Evolutionary conservation across 2,888 invertebrate species (phyloP).

Genomic region (Acrobasis repandana): DNA sequence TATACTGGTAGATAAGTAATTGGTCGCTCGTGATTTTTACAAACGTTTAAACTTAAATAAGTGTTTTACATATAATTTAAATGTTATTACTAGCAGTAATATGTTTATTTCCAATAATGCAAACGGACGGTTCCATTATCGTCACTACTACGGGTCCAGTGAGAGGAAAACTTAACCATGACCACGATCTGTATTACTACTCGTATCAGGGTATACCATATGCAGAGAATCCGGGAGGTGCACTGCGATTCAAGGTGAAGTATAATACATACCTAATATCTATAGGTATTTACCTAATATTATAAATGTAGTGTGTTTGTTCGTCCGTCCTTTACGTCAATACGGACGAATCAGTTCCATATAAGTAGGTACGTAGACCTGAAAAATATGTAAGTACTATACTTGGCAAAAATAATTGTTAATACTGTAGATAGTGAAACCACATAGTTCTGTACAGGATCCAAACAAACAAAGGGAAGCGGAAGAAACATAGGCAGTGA

Average conservation of each 20-base stretch:
- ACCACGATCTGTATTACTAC: slow-evolving; percentile 33
- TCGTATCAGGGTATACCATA: slow-evolving; percentile 45
- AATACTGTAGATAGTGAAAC: too few relatives aligned
- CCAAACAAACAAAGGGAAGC: too few relatives aligned
- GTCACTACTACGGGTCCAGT: slow-evolving; percentile 37
- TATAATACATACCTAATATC: neutral
- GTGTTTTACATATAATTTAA: neutral
- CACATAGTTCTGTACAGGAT: too few relatives aligned
- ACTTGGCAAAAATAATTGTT: too few relatives aligned
- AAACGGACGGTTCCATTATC: slow-evolving; percentile 28
- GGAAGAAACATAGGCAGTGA: too few relatives aligned
- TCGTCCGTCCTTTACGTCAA: too few relatives aligned
- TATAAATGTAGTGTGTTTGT: too few relatives aligned
- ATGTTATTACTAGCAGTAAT: neutral
- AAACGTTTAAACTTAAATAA: neutral
- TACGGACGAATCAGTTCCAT: too few relatives aligned
- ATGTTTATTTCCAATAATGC: slow-evolving; percentile 1
- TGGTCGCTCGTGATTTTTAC: neutral
- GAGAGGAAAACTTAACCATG: slow-evolving; percentile 35
- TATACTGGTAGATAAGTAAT: neutral
- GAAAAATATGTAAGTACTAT: too few relatives aligned
- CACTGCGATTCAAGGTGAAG: slow-evolving; percentile 41
- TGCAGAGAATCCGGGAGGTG: slow-evolving; percentile 41
- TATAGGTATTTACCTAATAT: too few relatives aligned
- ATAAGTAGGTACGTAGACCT: too few relatives aligned